These are phyloP conservation scores for Cetoscarus ocellatus DNA, from an alignment of 2,797 vertebrate genomes.

Conservation along the genomic window DNA sequence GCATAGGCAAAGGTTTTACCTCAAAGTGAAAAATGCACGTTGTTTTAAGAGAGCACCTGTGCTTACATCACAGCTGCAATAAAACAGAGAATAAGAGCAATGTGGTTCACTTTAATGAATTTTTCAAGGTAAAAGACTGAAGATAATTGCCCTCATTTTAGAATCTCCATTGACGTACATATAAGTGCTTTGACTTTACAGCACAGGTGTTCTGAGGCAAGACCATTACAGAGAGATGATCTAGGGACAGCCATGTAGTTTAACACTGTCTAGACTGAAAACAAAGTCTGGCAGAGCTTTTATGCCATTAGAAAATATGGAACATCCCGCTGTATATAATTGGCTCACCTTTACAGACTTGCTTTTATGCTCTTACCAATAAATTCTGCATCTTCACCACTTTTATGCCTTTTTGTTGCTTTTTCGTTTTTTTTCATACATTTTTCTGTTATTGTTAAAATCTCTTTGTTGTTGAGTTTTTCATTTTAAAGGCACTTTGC, in stretches of 20 bases:
- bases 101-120: slow-evolving; percentile 8
- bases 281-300: slow-evolving; percentile 6
- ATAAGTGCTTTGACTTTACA: background rate
- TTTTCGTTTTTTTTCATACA: background rate
- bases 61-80: slow-evolving; percentile 21
- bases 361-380: slow-evolving; percentile 8
- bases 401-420: background rate
- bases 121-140: slow-evolving; percentile 9
- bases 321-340: slow-evolving; percentile 8
- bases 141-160: slow-evolving; percentile 10
- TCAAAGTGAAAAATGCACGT: slow-evolving; percentile 28
- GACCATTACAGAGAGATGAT: background rate
- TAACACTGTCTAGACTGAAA: background rate
- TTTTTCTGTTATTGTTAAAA: background rate
- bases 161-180: background rate
- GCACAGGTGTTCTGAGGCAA: slow-evolving; percentile 3
- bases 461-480: background rate
- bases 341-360: background rate
- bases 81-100: slow-evolving; percentile 12
- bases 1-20: slow-evolving; percentile 33
- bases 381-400: background rate
- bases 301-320: background rate
- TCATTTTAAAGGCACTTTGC: slow-evolving; percentile 16
- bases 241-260: background rate
- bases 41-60: slow-evolving; percentile 42